Conservation (phyloP, 2,113 vertebrate species). For the Brevimyrus niger region DNA sequence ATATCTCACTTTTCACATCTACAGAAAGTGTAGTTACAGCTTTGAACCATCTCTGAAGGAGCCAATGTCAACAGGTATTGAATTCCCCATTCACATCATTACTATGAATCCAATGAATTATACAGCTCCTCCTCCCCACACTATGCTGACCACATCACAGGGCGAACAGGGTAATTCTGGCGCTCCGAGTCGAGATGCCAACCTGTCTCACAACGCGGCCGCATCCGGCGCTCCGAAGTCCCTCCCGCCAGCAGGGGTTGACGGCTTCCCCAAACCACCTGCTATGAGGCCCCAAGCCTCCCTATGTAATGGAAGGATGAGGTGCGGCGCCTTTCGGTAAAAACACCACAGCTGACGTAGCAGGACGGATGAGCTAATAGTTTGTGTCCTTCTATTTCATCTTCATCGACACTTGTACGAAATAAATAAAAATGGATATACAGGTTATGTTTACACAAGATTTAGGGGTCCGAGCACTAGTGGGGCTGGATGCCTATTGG, state of each 20-base stretch:
- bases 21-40: not conserved
- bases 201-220: not conserved
- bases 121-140: not conserved
- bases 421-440: not conserved
- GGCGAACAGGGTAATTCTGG: not conserved
- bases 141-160: not conserved
- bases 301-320: not conserved
- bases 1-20: not conserved
- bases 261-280: not conserved
- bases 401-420: not conserved
- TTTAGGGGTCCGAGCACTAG: not conserved
- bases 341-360: not conserved
- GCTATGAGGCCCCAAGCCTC: not conserved
- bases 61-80: constrained; percentile 2
- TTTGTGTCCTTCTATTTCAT: not conserved
- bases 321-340: not conserved
- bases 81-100: not conserved
- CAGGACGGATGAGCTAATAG: not conserved
- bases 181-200: not conserved
- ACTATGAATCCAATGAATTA: constrained; percentile 17
- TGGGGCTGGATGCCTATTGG: not conserved
- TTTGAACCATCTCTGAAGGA: not conserved
- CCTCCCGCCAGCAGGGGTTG: not conserved
- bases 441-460: not conserved
- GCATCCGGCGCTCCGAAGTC: too few species aligned